A percentile compares a stretch with the other conserved stretches of the same genome.
Evolutionary conservation across 2,797 vertebrate genomes (phyloP).

Genomic region (Pangasius sanitwongsei): DNA sequence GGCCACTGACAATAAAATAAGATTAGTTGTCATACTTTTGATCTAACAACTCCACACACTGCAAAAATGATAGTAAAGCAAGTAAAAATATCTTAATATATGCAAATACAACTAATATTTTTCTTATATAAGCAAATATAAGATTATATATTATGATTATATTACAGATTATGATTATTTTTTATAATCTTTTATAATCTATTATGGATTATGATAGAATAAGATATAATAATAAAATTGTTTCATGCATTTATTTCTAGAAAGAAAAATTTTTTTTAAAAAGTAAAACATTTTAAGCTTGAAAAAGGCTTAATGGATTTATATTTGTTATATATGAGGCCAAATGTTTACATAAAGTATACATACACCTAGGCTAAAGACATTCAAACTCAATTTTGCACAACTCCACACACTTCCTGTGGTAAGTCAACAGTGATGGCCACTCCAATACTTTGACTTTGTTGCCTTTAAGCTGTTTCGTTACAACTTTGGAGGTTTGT

Average conservation of each 20-base stretch:
- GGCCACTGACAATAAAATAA: neutral
- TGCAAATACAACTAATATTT: neutral
- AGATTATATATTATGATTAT: neutral
- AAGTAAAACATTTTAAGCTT: neutral
- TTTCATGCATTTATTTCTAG: neutral
- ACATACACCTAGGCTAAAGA: neutral
- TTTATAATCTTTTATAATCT: neutral
- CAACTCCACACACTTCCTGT: neutral
- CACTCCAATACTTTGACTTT: neutral
- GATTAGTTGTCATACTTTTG: neutral
- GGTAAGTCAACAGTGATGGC: neutral
- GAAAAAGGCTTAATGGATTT: neutral
- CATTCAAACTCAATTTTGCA: neutral
- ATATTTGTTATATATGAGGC: neutral
- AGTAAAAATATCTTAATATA: neutral
- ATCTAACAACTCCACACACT: neutral
- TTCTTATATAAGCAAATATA: neutral
- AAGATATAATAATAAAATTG: neutral
- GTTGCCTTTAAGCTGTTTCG: neutral
- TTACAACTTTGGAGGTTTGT: neutral
- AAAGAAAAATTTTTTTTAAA: neutral
- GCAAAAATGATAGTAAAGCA: neutral
- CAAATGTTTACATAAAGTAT: no score
- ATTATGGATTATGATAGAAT: neutral
- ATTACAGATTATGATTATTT: no score